These are phyloP conservation scores for Polyergus mexicanus DNA, from an alignment of 1,140 invertebrate genomes.

Conservation along the genomic window DNA sequence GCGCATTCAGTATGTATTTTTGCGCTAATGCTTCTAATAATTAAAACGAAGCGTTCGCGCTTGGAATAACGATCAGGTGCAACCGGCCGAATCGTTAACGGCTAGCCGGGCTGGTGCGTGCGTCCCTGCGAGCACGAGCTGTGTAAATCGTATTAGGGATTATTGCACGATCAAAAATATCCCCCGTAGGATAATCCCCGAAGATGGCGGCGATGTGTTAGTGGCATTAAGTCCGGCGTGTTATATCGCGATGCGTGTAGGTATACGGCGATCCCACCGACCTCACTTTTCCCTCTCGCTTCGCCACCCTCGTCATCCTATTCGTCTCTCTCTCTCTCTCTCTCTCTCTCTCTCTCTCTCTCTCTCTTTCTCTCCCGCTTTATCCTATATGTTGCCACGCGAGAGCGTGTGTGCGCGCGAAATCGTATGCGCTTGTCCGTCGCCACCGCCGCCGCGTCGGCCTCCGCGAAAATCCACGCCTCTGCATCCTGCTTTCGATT, in stretches of 20 bases:
- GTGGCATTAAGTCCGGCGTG: constrained; percentile 81
- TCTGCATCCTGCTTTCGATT: constrained; percentile 80
- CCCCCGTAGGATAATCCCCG: constrained; percentile 83
- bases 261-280: constrained; percentile 67
- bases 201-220: constrained; percentile 79
- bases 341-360: constrained; percentile 64
- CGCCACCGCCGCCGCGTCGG: constrained; percentile 22
- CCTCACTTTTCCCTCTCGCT: constrained; percentile 46
- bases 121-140: constrained; percentile 79
- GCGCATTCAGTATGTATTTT: constrained; percentile 23
- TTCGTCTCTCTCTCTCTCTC: constrained; percentile 56
- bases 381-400: not conserved
- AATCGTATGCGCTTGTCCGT: constrained; percentile 24
- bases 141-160: constrained; percentile 86
- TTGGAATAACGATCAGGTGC: constrained; percentile 65
- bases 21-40: constrained; percentile 44
- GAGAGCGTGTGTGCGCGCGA: constrained; percentile 9
- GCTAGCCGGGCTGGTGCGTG: constrained; percentile 66
- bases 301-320: constrained; percentile 49
- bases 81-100: constrained; percentile 67
- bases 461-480: constrained; percentile 76
- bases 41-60: constrained; percentile 43
- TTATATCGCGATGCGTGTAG: constrained; percentile 67
- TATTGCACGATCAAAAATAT: constrained; percentile 87
- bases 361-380: constrained; percentile 28